Base-by-base conservation (phyloP, 2,888 invertebrate species). In the Eubasilissa splendida region DNA sequence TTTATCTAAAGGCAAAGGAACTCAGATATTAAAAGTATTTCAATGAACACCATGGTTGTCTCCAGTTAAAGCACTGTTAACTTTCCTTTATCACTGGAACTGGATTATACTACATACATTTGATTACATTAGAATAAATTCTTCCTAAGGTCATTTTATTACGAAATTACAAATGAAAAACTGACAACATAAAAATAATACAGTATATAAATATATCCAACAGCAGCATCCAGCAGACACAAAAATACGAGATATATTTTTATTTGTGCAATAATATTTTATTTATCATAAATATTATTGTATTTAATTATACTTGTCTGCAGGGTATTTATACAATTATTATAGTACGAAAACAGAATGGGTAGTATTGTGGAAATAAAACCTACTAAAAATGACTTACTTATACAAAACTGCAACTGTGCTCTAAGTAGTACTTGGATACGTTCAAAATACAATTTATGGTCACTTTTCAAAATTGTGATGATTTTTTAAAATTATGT, bases 201-300 rank as follows among this genome's bases (percentile, higher is more conserved):
- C 33, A 65, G 65, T 65, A 65, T 33, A 63, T 59, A 4, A 63
- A 31, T 63, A 9, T 65, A 42, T 65, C 33, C 11, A 65, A 12
- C 60, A 60, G 31, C 31, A 42, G 65, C 12, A 42, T 65, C 65
- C 11, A 56, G 12, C 50, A 58, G 71, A 73, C 56, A 31, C 54
- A 31, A 54, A 73, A 73, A 73, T 73, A 73, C 31, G 33, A 73
- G 65, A 65, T 76, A 53, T 65, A 79, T 63, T 73, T 52, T 59
- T 63, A 76, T 63, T 71, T 75, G 75, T 75, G 75, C 79, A 66
- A 58, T 76, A 79, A 75, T 79, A 75, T 56, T 79, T 79, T 52
- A 75, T 73, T 68, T 79, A 75, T 68, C 71, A 79, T 79, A 75
- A 79, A 79, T 79, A 79, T 79, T 79, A 77, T 77, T 79, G 10